Base-by-base conservation (phyloP, 1,140 invertebrate species). In the Neocloeon triangulifer region DNA sequence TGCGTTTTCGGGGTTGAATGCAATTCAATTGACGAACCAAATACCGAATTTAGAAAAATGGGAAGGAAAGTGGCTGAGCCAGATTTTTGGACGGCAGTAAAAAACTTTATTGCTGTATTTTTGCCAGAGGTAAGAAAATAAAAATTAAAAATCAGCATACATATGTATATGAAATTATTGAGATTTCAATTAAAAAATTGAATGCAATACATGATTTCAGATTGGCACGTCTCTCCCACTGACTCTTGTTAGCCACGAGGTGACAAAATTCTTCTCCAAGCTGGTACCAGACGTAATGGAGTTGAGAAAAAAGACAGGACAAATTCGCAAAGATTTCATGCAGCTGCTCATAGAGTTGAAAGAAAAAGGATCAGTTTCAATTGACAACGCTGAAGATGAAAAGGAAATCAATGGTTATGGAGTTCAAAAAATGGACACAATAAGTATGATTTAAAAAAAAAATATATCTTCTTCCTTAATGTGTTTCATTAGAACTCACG, bases 1-100 rank as follows among this genome's bases (percentile, higher is more conserved):
- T n/a, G n/a, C 33, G 64, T 58, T 4, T 68, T 62, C 41, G 66
- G 64, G 12, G 48, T 66, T 34, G 51, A 61, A 26, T 55, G 62
- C 3, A 58, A 65, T 22, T 55, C 56, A 2, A 40, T 65, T n/a
- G 46, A 48, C n/a, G 21, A 18, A 17, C 10, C 25, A 15, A 13
- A 19, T n/a, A 26, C 6, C 10, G 21, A 22, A 29, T 7, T 10
- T 10, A 2, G 12, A 17, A n/a, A 5, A 26, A 15, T 17, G 12
- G 10, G 5, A 21, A 16, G 17, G 10, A 22, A 15, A 13, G 5
- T 5, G 15, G 16, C 19, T 26, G 17, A 5, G 3, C 15, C 13
- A 12, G 10, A 18, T 7, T 18, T 3, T 12, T 17, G 12, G 19
- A 8, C 14, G 19, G n/a, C n/a, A n/a, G n/a, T n/a, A n/a, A n/a